Base-by-base conservation (phyloP, 92 coral and sea anemone genomes). In the Palythoa grandis region DNA sequence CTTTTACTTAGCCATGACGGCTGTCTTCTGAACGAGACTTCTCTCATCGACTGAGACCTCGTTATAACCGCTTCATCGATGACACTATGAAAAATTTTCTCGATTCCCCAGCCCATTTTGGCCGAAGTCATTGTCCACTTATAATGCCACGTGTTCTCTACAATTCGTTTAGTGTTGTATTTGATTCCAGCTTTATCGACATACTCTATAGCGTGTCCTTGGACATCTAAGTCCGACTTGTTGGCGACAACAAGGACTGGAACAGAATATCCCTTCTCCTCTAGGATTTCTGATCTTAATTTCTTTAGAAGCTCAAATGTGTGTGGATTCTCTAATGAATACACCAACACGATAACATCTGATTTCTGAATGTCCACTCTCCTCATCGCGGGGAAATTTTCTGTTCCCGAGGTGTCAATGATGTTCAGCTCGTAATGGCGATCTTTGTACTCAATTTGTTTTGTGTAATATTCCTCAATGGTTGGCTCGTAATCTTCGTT, bases 351-450 rank as follows among this genome's bases (percentile, higher is more conserved):
- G 40, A 92, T 78, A 1, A 95, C 98, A 73, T 94, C 95, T 24
- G 98, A 92, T 78, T 94, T 94, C 57, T 89, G 87, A 37, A 94
- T 94, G 83, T 92, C 98, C 1, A 94, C 95, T 75, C 91, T 76
- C 79, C 98, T 83, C 95, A 94, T 94, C 5, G 98, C 98, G 1
- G 98, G 98, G 76, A 94, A 94, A 71, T 93, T 94, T 82, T 94
- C 98, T 35, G 98, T 82, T 6, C 98, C 98, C 48, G 95, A 94
- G 37, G 98, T 94, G 74, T 94, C 98, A 29, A 94, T 94, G 63
- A 94, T 92, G 52, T 94, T 95, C 5, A 94, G 85, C 65, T 94
- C 95, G 76, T 94, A 94, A 60, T 92, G 93, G 48, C 79, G 91
- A 40, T 92, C 98, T 47, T 94, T 90, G 89, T 94, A 87, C 10